phyloP scores from a whole-genome alignment of 1,140 invertebrate genomes.

The Ceratosolen solmsi region DNA sequence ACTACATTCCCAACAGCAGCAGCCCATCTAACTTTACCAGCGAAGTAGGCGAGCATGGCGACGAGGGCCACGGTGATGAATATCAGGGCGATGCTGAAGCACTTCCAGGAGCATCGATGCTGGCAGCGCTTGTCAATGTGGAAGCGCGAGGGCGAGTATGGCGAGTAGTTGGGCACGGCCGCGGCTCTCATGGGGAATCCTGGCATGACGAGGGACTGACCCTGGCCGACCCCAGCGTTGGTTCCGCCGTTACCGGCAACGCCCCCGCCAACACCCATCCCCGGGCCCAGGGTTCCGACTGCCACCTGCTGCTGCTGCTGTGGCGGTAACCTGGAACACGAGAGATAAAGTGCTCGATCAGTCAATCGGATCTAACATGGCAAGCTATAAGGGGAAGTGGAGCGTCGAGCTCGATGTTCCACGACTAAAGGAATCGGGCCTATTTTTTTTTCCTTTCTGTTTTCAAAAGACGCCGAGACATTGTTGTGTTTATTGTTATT shows the following conservation, averaged over 20 bases:
- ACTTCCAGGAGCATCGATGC: conserved; percentile 95
- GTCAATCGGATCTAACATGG: no score
- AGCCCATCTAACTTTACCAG: conserved; percentile 83
- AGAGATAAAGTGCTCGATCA: background rate
- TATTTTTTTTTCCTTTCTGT: background rate
- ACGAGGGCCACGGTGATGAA: conserved; percentile 89
- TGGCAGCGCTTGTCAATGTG: conserved; percentile 94
- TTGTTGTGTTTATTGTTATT: no score
- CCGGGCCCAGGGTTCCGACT: conserved; percentile 65
- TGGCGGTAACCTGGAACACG: conserved; percentile 68
- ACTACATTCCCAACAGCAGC: no score
- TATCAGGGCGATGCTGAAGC: conserved; percentile 92
- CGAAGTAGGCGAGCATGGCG: conserved; percentile 94
- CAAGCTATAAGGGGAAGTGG: no score
- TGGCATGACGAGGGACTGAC: conserved; percentile 80
- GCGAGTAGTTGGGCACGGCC: conserved; percentile 83
- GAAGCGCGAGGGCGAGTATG: conserved; percentile 91
- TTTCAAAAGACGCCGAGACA: no score
- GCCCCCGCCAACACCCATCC: conserved; percentile 60
- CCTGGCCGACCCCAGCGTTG: conserved; percentile 49
- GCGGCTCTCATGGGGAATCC: conserved; percentile 83
- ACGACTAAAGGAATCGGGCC: background rate
- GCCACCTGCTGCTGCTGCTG: conserved; percentile 72
- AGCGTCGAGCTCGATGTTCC: no score
- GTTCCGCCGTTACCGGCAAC: conserved; percentile 69